Base-by-base conservation (phyloP, 2,797 vertebrate genomes). In the Hyperoplus immaculatus region DNA sequence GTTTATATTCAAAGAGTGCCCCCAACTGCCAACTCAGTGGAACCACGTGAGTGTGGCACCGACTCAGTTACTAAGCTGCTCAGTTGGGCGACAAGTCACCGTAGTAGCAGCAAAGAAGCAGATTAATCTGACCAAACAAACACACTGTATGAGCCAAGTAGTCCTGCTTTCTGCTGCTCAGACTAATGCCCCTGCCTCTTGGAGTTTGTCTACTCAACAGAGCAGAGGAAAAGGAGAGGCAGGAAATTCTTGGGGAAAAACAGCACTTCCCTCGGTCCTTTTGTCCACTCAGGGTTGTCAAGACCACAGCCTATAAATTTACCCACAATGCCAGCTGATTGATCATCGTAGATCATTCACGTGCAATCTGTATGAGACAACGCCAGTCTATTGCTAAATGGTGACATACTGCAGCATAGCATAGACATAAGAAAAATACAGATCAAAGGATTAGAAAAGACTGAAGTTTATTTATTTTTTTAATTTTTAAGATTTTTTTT, bases 211-310 rank as follows among this genome's bases (percentile, higher is more conserved):
- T 29, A 29, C 29, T 87, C 72, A 73, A 78, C 36, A 21, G 69
- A 72, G 82, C 53, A 77, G 91, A 94, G 94, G 93, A 93, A 94
- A 89, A 92, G 92, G 93, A 89, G 91, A 75, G 93, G 93, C 92
- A 93, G 92, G 92, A 94, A 95, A 93, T 94, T 88, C 88, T 91
- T 90, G 29, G 75, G 81, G 72, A 83, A 80, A 87, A 87, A 82
- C 79, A 18, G 71, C 65, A 87, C 88, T 95, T 93, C 93, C 90
- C 91, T 83, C 80, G 74, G 67, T 83, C 82, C 72, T 88, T 85
- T 89, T 86, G 85, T 88, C 75, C 72, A 47, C 21, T 87, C 81
- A 66, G 68, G 71, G 77, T 79, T 67, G 77, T 86, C 85, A 51
- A 51, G 67, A 0, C 13, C 5, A 9, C 55, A 42, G 46, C 38